Percentiles rank a stretch among this genome's conserved stretches.
These are phyloP conservation scores for Drosophila pseudoobscura DNA, from an alignment of 1,140 invertebrate genomes.

Conservation along the genomic window DNA sequence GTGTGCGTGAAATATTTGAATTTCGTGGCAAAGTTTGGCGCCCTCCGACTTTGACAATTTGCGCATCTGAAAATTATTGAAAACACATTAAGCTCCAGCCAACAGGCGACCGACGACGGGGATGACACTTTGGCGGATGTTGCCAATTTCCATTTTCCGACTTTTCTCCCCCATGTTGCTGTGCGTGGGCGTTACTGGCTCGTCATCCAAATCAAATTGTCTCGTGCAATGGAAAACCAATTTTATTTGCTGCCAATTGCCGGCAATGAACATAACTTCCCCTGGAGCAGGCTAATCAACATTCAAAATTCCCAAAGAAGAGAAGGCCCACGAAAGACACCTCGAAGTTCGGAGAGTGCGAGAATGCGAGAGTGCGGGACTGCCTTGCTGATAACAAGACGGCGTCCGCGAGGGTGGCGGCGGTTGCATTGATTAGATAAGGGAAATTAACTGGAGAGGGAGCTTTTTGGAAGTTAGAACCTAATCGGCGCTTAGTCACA, in stretches of 20 bases:
- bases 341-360: too few relatives aligned
- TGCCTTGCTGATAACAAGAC: slow-evolving; percentile 17
- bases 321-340: neutral
- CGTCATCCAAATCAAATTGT: slow-evolving; percentile 69
- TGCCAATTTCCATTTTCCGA: slow-evolving; percentile 66
- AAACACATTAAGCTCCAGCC: slow-evolving; percentile 63
- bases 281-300: slow-evolving; percentile 66
- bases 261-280: slow-evolving; percentile 62
- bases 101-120: too few relatives aligned
- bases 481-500: slow-evolving; percentile 55
- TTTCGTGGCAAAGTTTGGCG: slow-evolving; percentile 66
- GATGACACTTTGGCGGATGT: slow-evolving; percentile 57
- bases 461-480: slow-evolving; percentile 45
- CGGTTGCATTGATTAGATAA: slow-evolving; percentile 55
- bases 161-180: slow-evolving; percentile 19
- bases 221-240: slow-evolving; percentile 51
- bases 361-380: too few relatives aligned
- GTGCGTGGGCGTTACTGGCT: slow-evolving; percentile 48
- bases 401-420: neutral
- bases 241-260: slow-evolving; percentile 66
- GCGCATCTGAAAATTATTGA: slow-evolving; percentile 73
- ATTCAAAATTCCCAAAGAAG: slow-evolving; percentile 3
- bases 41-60: slow-evolving; percentile 40
- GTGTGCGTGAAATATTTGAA: slow-evolving; percentile 76
- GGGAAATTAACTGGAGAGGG: neutral